A percentile compares a stretch with the other conserved stretches of the same genome.
phyloP scores from a whole-genome alignment of 2,888 invertebrate species.

The Lapara coniferarum region DNA sequence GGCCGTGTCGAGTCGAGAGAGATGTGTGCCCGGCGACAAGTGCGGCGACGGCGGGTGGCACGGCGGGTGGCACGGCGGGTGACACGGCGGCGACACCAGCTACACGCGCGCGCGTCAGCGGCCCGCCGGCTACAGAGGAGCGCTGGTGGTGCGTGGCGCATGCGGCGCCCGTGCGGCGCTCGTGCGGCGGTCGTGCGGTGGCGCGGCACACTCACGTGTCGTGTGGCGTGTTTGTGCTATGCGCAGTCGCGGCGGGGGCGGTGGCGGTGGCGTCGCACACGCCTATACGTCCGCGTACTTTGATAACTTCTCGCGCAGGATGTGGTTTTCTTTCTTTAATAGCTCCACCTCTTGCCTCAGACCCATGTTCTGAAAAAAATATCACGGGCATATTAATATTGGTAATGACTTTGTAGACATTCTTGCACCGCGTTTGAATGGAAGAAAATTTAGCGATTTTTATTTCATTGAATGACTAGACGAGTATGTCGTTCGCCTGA shows the following conservation, averaged over 20 bases:
- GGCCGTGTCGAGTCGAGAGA: conserved; percentile 32
- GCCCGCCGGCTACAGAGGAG: neutral
- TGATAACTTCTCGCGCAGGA: conserved; percentile 94
- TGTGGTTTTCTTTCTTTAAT: conserved; percentile 95
- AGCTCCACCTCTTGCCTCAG: conserved; percentile 95
- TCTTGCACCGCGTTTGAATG: no score
- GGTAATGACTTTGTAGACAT: no score
- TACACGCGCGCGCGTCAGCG: conserved; percentile 32
- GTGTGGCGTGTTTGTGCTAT: conserved; percentile 75
- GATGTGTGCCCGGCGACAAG: conserved; percentile 41
- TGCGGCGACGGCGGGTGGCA: conserved; percentile 36
- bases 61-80: conserved; percentile 32
- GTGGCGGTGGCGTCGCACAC: conserved; percentile 47
- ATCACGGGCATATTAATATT: neutral
- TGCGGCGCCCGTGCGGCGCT: no score
- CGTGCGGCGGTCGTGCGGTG: neutral
- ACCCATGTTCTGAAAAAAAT: conserved; percentile 89
- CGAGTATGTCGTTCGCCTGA: no score
- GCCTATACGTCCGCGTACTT: conserved; percentile 93
- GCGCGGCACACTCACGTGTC: conserved; percentile 55
- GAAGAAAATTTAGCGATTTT: no score
- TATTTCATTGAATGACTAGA: no score
- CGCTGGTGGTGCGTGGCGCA: neutral
- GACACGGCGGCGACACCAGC: conserved; percentile 44
- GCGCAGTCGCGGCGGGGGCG: conserved; percentile 52